Base-by-base conservation (phyloP, 2,888 invertebrate genomes). In the Polydrusus pterygomalis region DNA sequence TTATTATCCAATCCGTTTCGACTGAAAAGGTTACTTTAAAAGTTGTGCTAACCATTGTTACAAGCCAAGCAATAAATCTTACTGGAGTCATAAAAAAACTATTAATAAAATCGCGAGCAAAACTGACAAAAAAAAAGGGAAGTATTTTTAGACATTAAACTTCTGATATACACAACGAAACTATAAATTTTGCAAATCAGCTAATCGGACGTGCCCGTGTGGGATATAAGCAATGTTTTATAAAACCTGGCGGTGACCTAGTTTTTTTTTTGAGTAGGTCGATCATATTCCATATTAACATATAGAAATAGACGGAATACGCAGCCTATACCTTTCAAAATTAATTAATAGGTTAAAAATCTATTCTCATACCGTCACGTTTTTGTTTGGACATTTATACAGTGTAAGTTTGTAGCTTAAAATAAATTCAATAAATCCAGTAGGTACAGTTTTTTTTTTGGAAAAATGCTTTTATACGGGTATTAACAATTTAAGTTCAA, bases 201-300 rank as follows among this genome's bases (percentile, higher is more conserved):
- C 17, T 2, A 7, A 38, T 17, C 10, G 17, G 40, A 34, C 25
- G 34, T 20, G 30, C 40, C 13, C 40, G 13, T 40, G 9, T 40
- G 9, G 13, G 8, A 47, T 47, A 64, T 45, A 47, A n/a, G n/a
- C 1, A 30, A 38, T 25, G 20, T n/a, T 69, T 9, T 20, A 69
- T n/a, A 69, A 69, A 56, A 69, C 25, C 30, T 58, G 69, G 17
- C 58, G 56, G 43, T 69, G 69, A 58, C 69, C 69, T 69, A 56
- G 58, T 69, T 69, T 58, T 56, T 13, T 13, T 13, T 56, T 18
- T n/a, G n/a, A 56, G 56, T 56, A 25, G 56, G 56, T 56, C n/a
- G 56, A 40, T 2, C 25, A n/a, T n/a, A 56, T n/a, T 6, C 17
- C 11, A 2, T 56, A 56, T 56, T 30, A 56, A 30, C n/a, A n/a